A percentile compares a stretch with the other conserved stretches of the same genome.
Conservation (phyloP, 2,113 vertebrate species). For the Suncus etruscus region DNA sequence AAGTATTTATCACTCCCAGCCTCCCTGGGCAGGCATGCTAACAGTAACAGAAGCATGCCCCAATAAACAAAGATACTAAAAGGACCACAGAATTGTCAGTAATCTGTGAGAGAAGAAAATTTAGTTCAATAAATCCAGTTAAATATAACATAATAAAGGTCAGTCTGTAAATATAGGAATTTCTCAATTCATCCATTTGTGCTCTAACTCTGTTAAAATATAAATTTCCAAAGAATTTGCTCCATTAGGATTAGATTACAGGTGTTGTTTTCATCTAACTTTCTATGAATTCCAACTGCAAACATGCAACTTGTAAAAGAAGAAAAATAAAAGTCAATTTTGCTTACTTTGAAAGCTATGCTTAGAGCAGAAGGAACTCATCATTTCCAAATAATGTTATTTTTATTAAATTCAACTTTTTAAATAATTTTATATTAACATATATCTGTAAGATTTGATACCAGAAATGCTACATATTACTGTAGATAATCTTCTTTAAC, state of each 20-base stretch:
- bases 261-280: background rate
- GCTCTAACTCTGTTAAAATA: constrained; percentile 53
- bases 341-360: background rate
- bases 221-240: constrained; percentile 22
- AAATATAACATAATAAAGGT: constrained; percentile 48
- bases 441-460: background rate
- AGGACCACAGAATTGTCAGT: constrained; percentile 24
- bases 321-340: background rate
- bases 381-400: too few species aligned
- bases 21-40: too few species aligned
- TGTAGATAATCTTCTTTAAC: too few species aligned
- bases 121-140: background rate
- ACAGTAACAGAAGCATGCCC: background rate
- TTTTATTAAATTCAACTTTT: background rate
- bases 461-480: background rate
- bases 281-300: background rate
- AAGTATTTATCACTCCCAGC: too few species aligned
- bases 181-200: constrained; percentile 59
- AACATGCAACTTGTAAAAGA: background rate
- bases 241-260: background rate
- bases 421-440: background rate
- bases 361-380: background rate
- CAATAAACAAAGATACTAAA: constrained; percentile 37
- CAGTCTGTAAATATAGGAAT: constrained; percentile 33
- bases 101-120: constrained; percentile 3